Conservation (phyloP, 1,140 invertebrate species). For the Luehdorfia chinensis region DNA sequence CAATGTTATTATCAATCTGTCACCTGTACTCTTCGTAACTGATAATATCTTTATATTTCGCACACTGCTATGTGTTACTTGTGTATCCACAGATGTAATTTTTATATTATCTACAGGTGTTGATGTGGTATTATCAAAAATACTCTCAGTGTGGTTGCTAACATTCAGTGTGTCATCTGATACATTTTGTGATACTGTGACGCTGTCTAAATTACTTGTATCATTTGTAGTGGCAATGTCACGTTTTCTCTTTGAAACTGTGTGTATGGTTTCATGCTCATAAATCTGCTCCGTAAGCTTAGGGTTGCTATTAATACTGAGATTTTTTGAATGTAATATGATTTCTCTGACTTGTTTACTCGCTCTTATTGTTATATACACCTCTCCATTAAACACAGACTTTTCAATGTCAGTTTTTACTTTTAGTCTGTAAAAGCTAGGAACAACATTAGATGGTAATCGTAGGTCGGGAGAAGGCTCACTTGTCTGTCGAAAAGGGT, state of each 20-base stretch:
- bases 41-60: slow-evolving; percentile 51
- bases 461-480: slow-evolving; percentile 60
- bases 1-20: slow-evolving; percentile 50
- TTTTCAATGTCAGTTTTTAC: slow-evolving; percentile 79
- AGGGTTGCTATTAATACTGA: slow-evolving; percentile 73
- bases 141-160: background rate
- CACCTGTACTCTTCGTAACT: slow-evolving; percentile 40
- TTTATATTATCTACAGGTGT: slow-evolving; percentile 14
- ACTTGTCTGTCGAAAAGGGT: slow-evolving; percentile 45
- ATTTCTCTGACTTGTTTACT: slow-evolving; percentile 70
- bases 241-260: slow-evolving; percentile 31
- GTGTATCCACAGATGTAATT: slow-evolving; percentile 33
- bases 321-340: slow-evolving; percentile 81
- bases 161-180: background rate
- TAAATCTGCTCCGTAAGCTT: slow-evolving; percentile 68
- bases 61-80: slow-evolving; percentile 56
- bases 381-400: slow-evolving; percentile 80
- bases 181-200: background rate
- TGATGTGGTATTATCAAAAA: slow-evolving; percentile 7
- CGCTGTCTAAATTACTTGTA: slow-evolving; percentile 10
- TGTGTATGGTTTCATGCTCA: slow-evolving; percentile 48
- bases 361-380: slow-evolving; percentile 77
- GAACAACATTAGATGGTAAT: slow-evolving; percentile 79
- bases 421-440: slow-evolving; percentile 83
- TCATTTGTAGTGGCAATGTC: slow-evolving; percentile 22